phyloP scores from a whole-genome alignment of 2,888 invertebrate species.

The Lucinisca nassula region DNA sequence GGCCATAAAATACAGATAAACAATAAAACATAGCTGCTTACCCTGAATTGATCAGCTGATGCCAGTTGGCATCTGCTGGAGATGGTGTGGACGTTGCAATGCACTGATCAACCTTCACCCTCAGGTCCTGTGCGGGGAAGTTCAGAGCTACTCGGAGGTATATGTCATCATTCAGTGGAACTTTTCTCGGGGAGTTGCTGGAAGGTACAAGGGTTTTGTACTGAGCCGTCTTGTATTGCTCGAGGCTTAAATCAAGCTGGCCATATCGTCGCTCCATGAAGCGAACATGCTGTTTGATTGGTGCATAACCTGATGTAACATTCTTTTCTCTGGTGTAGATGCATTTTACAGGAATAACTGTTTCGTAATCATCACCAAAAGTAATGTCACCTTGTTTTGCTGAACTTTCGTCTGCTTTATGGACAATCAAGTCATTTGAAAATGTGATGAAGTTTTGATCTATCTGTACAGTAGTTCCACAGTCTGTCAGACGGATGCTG shows the following conservation, averaged over 20 bases:
- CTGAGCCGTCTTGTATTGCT: constrained; percentile 53
- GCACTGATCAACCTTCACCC: constrained; percentile 58
- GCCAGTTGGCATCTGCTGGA: constrained; percentile 63
- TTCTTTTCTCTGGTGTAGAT: constrained; percentile 64
- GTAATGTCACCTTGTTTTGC: constrained; percentile 23
- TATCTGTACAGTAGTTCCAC: constrained; percentile 67
- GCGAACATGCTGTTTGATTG: constrained; percentile 62
- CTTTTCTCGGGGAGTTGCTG: constrained; percentile 39
- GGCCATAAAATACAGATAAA: too few species aligned
- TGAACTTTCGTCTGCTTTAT: constrained; percentile 23
- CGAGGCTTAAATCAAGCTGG: constrained; percentile 60
- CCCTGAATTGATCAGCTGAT: constrained; percentile 65
- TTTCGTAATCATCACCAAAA: constrained; percentile 62
- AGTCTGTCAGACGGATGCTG: constrained; percentile 47
- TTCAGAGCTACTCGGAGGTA: constrained; percentile 59
- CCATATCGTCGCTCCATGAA: constrained; percentile 70
- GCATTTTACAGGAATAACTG: constrained; percentile 69
- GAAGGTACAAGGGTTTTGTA: constrained; percentile 39
- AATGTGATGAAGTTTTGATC: constrained; percentile 61
- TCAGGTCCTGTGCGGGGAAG: constrained; percentile 35
- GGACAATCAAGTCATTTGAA: constrained; percentile 66
- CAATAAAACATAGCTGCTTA: constrained; percentile 33
- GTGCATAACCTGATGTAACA: constrained; percentile 53
- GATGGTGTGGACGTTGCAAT: constrained; percentile 68
- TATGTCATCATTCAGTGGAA: constrained; percentile 63